Percentiles rank a stretch among this genome's conserved stretches.
phyloP scores from a whole-genome alignment of 2,888 invertebrate species.

The Heliconius cydno region DNA sequence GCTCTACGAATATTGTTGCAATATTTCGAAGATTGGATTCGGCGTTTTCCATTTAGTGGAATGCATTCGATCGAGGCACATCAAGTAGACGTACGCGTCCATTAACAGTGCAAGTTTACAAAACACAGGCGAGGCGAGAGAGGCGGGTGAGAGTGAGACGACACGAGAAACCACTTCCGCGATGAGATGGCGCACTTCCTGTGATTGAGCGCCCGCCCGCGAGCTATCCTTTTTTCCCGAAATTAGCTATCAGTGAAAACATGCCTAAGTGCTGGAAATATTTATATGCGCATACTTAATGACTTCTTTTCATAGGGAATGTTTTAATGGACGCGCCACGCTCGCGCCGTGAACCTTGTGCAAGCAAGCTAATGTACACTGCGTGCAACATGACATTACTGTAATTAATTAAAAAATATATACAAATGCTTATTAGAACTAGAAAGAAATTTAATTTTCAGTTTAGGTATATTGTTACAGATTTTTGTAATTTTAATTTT shows the following conservation, averaged over 20 bases:
- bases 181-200: conserved; percentile 84
- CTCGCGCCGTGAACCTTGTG: neutral
- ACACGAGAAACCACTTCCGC: conserved; percentile 82
- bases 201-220: conserved; percentile 76
- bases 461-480: neutral
- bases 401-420: conserved; percentile 28
- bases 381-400: conserved; percentile 28
- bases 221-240: conserved; percentile 56
- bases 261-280: conserved; percentile 54
- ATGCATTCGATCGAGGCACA: conserved; percentile 70
- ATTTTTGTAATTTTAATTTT: neutral
- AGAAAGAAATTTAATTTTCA: conserved; percentile 8
- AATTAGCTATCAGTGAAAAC: conserved; percentile 58
- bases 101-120: conserved; percentile 73
- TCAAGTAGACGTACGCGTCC: conserved; percentile 67
- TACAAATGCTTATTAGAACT: conserved; percentile 8
- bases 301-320: conserved; percentile 39
- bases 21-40: conserved; percentile 50
- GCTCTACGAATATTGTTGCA: conserved; percentile 23
- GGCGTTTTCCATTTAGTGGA: conserved; percentile 62
- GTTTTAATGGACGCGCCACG: conserved; percentile 19
- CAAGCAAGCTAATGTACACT: neutral
- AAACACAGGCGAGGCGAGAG: conserved; percentile 57
- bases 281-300: conserved; percentile 48
- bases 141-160: conserved; percentile 65